Evolutionary conservation across 2,888 invertebrate species (phyloP), one percentile per base, ranked within the genome.

Genomic region (Chromoteleia sp.): DNA sequence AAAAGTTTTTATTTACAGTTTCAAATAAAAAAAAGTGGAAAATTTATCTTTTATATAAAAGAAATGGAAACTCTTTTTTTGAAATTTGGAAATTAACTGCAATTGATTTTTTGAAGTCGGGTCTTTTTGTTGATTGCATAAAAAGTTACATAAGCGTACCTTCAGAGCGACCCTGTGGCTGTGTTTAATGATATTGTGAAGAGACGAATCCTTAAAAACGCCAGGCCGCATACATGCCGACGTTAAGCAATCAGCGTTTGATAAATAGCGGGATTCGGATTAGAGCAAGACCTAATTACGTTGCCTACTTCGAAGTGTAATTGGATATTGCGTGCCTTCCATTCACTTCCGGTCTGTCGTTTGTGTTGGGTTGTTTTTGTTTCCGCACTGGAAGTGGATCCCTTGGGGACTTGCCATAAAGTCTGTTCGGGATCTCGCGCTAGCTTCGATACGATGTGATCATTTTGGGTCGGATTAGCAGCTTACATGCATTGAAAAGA

Each of bases 161-260:
- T 86, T 83, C 68, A 33, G 83, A 79, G 83, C 83, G 82, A 73
- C 83, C 83, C 78, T 84, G 78, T 54, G 59, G 73, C 68, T 45
- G 83, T 88, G 86, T 89, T 90, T 88, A 89, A 89, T 87, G 88
- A 89, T 88, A 89, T 88, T 87, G 88, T 82, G 86, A 87, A 88
- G 86, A 87, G 85, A 86, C 85, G 91, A 91, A 91, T 90, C 91
- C 90, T 88, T 90, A 91, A 90, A 86, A 91, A 88, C 84, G 84
- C 73, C 71, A 81, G 70, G 71, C 85, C 85, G 71, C 85, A 83
- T 86, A 88, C 85, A 85, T 86, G 82, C 84, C 84, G 84, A 84
- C 81, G 85, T 81, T 81, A 86, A 84, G 83, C 86, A 85, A 86
- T 86, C 85, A 56, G 82, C 83, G 82, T 86, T 87, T 81, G 83